Percentiles rank a stretch among this genome's conserved stretches.
These are phyloP conservation scores for cattle (Bos taurus) DNA, from an alignment of 2,113 vertebrate species.

Conservation along the genomic window ARS-UCD2.0 NC_037346.1:28602501-28603000, in stretches of 20 bases:
- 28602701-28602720: neutral
- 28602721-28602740: neutral
- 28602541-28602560: neutral
- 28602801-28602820: neutral
- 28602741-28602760: neutral
- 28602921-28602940: fast-evolving
- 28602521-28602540: neutral
- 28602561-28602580: neutral
- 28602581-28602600: neutral
- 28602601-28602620: neutral
- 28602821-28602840: neutral
- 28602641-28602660: too few relatives aligned
- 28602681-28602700: neutral
- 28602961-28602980: fast-evolving
- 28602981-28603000: neutral
- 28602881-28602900: neutral
- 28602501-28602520: neutral
- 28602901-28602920: neutral
- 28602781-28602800: neutral
- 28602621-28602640: neutral
- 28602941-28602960: neutral
- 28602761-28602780: neutral
- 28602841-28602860: neutral
- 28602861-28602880: neutral
- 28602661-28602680: fast-evolving